Base-by-base conservation (phyloP, 1,140 invertebrate genomes). In the Nephila pilipes region DNA sequence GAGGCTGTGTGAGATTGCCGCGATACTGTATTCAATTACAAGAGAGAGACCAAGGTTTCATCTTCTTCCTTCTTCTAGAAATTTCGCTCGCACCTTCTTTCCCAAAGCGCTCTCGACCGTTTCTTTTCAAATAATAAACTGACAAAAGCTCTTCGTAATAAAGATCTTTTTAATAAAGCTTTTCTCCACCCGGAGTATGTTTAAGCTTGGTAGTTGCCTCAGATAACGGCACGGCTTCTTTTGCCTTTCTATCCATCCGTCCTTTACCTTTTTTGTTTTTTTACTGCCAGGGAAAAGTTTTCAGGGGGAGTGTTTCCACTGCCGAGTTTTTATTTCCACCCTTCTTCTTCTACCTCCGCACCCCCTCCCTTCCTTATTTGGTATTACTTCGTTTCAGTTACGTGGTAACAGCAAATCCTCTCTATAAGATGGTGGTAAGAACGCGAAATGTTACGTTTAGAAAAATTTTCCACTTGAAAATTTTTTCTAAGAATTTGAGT, bases 41-140 rank as follows among this genome's bases (percentile, higher is more conserved):
- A 75, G 29, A 32, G 18, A 29, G 69, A 90, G 65, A 57, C 88
- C 55, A 25, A 75, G 69, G 79, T 75, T 90, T 81, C 54, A 38
- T 90, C 75, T 58, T 81, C 79, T 25, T 90, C 69, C 20, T 29
- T 54, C 60, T 55, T 38, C n/a, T 46, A 89, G 79, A 55, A 69
- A 65, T 89, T 90, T 60, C 75, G 14, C 55, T 85, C 55, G 83
- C 29, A 89, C 36, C 87, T n/a, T 46, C 58, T 36, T 36, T 58
- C 58, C 36, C 38, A 93, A 87, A 85, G 60, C 46, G n/a, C 63
- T 87, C 69, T 87, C 69, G 83, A 87, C 85, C 91, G 65, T 80
- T 93, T 93, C 91, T 93, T 93, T 93, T 93, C 83, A 93, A 93
- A 93, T 93, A 93, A 93, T 93, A 93, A 87, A 93, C 91, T 87